A percentile compares a stretch with the other conserved stretches of the same genome.
Evolutionary conservation across 1,140 invertebrate genomes (phyloP).

Genomic region (Uloborus diversus): DNA sequence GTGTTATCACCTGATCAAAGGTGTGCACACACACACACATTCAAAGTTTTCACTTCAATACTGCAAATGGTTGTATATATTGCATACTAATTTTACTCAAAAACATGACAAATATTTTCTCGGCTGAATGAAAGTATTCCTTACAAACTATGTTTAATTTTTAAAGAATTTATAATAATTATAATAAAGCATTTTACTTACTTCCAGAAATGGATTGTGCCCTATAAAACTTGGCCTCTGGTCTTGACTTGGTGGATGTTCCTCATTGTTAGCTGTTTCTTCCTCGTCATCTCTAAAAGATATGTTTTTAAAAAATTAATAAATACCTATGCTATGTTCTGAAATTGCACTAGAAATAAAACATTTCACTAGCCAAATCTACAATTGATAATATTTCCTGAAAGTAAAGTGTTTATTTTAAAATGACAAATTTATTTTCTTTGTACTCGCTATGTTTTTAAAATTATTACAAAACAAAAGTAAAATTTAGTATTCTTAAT

Average conservation of each 20-base stretch:
- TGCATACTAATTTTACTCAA: not conserved
- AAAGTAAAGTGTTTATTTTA: too few species aligned
- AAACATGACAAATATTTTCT: not conserved
- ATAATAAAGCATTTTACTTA: constrained; percentile 55
- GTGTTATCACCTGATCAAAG: too few species aligned
- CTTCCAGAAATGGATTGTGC: constrained; percentile 61
- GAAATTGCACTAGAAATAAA: not conserved
- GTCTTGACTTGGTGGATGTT: constrained; percentile 44
- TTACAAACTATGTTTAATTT: not conserved
- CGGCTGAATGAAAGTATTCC: not conserved
- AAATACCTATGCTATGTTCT: not conserved
- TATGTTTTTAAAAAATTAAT: not conserved
- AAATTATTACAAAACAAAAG: too few species aligned
- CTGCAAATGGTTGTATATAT: not conserved
- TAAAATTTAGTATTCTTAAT: too few species aligned
- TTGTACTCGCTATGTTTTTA: too few species aligned
- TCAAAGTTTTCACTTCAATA: too few species aligned
- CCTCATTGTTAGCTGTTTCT: constrained; percentile 62
- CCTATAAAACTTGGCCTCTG: constrained; percentile 55
- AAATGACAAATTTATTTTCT: too few species aligned
- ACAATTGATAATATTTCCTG: not conserved
- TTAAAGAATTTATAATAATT: not conserved
- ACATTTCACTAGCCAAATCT: not conserved
- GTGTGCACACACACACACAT: too few species aligned
- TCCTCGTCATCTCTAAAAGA: constrained; percentile 72